A percentile compares a stretch with the other conserved stretches of the same genome.
These are phyloP conservation scores for Cantharis lateralis DNA, from an alignment of 2,888 invertebrate species.

Conservation along the genomic window DNA sequence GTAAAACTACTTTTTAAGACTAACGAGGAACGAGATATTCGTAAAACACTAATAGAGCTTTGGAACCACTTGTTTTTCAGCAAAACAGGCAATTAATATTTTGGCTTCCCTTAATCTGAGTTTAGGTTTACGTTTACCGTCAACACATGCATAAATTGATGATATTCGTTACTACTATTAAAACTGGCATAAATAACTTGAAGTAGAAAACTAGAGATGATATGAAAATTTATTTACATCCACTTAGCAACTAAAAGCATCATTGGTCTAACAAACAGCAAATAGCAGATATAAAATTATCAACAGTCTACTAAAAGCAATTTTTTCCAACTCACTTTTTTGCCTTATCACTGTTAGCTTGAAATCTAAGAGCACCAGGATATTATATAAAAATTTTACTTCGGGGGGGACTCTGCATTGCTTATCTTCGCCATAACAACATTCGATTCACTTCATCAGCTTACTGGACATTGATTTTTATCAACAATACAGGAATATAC, in stretches of 20 bases:
- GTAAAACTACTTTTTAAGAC: too few species aligned
- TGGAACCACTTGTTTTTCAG: too few species aligned
- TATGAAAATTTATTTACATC: neutral
- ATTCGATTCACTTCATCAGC: neutral
- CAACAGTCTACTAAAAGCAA: neutral
- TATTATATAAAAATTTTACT: neutral
- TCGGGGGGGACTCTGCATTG: neutral
- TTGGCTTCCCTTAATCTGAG: too few species aligned
- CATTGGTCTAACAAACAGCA: neutral
- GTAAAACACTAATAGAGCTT: too few species aligned
- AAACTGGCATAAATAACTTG: neutral
- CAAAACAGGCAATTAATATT: too few species aligned
- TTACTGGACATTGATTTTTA: too few species aligned
- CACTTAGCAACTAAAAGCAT: neutral
- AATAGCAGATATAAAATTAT: neutral
- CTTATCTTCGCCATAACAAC: neutral
- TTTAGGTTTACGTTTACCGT: neutral
- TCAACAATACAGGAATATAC: too few species aligned
- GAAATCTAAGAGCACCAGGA: neutral
- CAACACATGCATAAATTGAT: neutral
- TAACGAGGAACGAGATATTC: too few species aligned
- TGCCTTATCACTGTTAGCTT: neutral
- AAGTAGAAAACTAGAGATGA: neutral
- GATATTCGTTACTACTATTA: neutral
- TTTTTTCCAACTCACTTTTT: neutral